Percentiles rank a stretch among this genome's conserved stretches.
These are phyloP conservation scores for Doryteuthis pealeii DNA, from an alignment of 1,140 invertebrate genomes.

Conservation along the genomic window DNA sequence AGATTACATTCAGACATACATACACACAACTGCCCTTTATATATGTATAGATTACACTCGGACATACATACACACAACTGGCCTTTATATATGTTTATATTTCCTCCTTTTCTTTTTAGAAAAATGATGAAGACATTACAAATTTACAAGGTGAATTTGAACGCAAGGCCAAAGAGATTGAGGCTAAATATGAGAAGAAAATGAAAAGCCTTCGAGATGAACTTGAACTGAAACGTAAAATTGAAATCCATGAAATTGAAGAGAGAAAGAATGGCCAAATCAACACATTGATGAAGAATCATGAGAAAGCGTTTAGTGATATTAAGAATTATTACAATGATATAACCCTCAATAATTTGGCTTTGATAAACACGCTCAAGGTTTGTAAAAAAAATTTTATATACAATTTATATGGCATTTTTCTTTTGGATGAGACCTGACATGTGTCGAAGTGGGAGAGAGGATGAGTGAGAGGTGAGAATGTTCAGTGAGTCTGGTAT, in stretches of 20 bases:
- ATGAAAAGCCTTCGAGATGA: slow-evolving; percentile 74
- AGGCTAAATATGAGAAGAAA: slow-evolving; percentile 79
- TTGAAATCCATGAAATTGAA: slow-evolving; percentile 77
- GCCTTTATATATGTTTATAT: too few relatives aligned
- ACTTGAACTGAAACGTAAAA: slow-evolving; percentile 72
- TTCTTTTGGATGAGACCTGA: too few relatives aligned
- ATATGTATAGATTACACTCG: too few relatives aligned
- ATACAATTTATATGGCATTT: too few relatives aligned
- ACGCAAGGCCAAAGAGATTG: slow-evolving; percentile 74
- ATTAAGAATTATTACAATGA: slow-evolving; percentile 94
- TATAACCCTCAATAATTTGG: slow-evolving; percentile 87
- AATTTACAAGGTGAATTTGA: slow-evolving; percentile 73
- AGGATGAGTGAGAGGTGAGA: too few relatives aligned
- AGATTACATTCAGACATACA: too few relatives aligned
- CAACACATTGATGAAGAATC: slow-evolving; percentile 75
- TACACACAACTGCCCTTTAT: too few relatives aligned
- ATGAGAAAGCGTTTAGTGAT: slow-evolving; percentile 81
- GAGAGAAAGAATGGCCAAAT: slow-evolving; percentile 87
- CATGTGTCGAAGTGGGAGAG: too few relatives aligned
- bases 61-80: too few relatives aligned
- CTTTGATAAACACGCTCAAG: slow-evolving; percentile 77
- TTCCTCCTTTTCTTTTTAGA: slow-evolving; percentile 47
- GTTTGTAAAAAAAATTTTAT: slow-evolving; percentile 60
- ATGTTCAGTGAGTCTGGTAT: too few relatives aligned
- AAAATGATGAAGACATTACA: slow-evolving; percentile 68